phyloP scores from a whole-genome alignment of 2,113 vertebrate species.

The Xenopus tropicalis region DNA sequence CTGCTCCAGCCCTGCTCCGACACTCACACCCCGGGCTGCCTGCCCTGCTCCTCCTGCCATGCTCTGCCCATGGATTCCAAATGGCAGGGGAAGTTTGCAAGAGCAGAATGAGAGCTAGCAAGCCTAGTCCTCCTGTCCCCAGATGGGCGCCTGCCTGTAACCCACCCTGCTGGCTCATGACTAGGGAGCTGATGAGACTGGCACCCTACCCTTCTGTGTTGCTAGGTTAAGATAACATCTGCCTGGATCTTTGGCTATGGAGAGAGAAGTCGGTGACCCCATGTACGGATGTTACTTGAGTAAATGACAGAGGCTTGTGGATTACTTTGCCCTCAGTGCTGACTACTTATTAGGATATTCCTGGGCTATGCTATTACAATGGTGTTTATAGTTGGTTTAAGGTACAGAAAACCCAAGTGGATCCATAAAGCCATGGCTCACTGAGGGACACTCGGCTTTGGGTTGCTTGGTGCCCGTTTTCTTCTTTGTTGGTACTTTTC shows the following conservation, averaged over 20 bases:
- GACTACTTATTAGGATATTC: too few relatives aligned
- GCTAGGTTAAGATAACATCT: slow-evolving; percentile 11
- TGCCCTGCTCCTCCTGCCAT: not conserved
- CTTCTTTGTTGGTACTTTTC: not conserved
- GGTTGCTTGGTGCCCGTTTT: not conserved
- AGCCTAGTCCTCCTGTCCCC: not conserved
- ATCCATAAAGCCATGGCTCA: not conserved
- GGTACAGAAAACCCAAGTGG: too few relatives aligned
- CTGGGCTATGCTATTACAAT: too few relatives aligned
- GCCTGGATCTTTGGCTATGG: not conserved
- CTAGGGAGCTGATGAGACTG: slow-evolving; percentile 2
- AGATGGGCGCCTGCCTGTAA: not conserved
- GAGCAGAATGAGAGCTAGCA: slow-evolving; percentile 9
- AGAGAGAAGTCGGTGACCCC: not conserved
- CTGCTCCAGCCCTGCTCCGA: slow-evolving; percentile 1
- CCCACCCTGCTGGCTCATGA: slow-evolving; percentile 11
- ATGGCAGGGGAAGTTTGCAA: slow-evolving; percentile 26
- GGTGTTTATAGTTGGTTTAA: too few relatives aligned
- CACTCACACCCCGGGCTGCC: not conserved
- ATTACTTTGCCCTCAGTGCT: not conserved
- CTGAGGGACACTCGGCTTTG: slow-evolving; percentile 12
- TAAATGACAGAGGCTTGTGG: not conserved
- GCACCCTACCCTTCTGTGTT: not conserved
- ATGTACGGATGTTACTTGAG: not conserved
- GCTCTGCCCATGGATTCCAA: slow-evolving; percentile 23